Evolutionary conservation across 2,888 invertebrate species (phyloP).

Genomic region (Nezara viridula): DNA sequence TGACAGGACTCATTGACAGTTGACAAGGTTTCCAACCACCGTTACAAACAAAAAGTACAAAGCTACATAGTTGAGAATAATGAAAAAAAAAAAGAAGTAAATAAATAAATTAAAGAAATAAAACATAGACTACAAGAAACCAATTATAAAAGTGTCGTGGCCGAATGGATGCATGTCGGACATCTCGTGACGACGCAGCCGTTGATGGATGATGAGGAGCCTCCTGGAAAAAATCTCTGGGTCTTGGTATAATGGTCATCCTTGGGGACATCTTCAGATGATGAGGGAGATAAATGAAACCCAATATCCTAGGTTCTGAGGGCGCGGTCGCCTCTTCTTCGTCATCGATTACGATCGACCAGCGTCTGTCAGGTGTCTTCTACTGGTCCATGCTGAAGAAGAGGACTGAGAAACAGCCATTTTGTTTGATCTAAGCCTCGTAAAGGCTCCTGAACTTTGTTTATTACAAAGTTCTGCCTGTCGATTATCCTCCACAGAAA

Average conservation of each 20-base stretch:
- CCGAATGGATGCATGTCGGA: constrained; percentile 42
- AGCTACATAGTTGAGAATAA: background rate
- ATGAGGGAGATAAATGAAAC: constrained; percentile 39
- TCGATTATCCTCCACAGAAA: background rate
- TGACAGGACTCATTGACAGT: background rate
- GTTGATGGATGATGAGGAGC: constrained; percentile 39
- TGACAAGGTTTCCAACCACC: background rate
- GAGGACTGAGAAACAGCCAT: background rate
- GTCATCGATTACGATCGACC: constrained; percentile 16
- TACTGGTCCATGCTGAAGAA: background rate
- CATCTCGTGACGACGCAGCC: constrained; percentile 19
- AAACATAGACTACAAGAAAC: background rate
- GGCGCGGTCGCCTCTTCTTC: background rate
- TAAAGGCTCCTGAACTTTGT: background rate
- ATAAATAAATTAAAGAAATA: constrained; percentile 28
- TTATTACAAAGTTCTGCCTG: background rate
- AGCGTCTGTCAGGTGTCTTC: background rate
- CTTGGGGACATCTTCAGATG: constrained; percentile 38
- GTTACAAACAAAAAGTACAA: background rate
- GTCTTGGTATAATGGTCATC: constrained; percentile 29
- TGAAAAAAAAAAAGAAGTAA: background rate
- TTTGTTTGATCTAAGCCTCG: background rate
- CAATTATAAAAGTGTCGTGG: constrained; percentile 49
- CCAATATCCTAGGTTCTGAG: background rate
- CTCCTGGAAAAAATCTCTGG: constrained; percentile 3